Conservation (phyloP, 2,113 vertebrate genomes). For the Caloenas nicobarica region DNA sequence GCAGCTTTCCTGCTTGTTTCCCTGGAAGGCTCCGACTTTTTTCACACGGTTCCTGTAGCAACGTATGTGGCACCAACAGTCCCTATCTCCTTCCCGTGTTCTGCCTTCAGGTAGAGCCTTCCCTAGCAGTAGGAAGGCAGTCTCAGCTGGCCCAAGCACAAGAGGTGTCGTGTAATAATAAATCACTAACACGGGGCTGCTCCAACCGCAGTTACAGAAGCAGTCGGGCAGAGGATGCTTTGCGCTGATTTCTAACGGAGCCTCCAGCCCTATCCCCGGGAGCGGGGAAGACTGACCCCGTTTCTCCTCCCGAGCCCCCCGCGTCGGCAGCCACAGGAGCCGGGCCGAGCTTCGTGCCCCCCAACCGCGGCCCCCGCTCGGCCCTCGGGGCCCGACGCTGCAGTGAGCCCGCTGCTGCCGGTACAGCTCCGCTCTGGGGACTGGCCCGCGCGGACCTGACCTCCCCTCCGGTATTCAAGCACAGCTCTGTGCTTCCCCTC, state of each 20-base stretch:
- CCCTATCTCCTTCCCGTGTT: not conserved
- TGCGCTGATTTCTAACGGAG: not conserved
- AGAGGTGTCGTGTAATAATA: not conserved
- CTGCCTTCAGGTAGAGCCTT: not conserved
- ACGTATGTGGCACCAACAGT: not conserved
- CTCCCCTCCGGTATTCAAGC: not conserved
- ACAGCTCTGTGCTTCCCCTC: not conserved
- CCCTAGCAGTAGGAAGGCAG: not conserved
- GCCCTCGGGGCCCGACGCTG: not conserved
- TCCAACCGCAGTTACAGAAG: not conserved
- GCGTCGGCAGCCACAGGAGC: not conserved
- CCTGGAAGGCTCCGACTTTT: not conserved
- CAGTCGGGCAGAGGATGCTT: not conserved
- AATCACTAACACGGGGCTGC: not conserved
- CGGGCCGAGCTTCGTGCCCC: not conserved
- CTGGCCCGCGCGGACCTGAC: not conserved
- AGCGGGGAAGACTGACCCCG: not conserved
- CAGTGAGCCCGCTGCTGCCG: not conserved
- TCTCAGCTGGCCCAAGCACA: not conserved
- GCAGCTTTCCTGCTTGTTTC: not conserved
- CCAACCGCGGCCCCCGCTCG: too few species aligned
- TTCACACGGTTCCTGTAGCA: not conserved
- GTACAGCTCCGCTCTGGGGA: not conserved
- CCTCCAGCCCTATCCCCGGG: not conserved
- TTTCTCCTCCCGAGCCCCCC: not conserved